Base-by-base conservation (phyloP, 92 coral and sea anemone species). In the Phenganax subtilis region DNA sequence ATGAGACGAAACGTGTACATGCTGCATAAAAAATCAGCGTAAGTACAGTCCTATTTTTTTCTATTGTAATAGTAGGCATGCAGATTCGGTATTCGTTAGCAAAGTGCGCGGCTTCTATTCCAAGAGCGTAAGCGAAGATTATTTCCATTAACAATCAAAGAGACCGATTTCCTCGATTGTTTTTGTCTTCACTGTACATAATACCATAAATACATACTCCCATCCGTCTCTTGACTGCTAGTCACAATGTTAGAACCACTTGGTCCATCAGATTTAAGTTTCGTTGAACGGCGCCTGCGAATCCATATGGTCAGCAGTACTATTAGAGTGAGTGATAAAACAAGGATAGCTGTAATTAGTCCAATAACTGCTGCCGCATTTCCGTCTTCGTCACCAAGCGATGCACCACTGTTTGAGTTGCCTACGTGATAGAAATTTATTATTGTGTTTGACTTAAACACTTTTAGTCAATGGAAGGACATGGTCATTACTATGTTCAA, bases 331-430 rank as follows among this genome's bases (percentile, higher is more conserved):
- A 77, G 44, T 6, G 11, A 11, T 2, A 77, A 31, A 10, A 62
- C 58, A 12, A 77, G 4, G 16, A 62, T 51, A 61, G 71, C 82
- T 30, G 62, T 55, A 12, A 77, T 9, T 31, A 72, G 82, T 8
- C 82, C 82, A 44, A 77, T 77, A 2, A 77, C 55, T 7, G 71
- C 44, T 0, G 71, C 82, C 11, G 82, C 70, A 61, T 62, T 77
- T 3, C 57, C 10, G 7, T 9, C 44, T 55, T 47, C 57, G 29
- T 77, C 53, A 0, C 63, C 80, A 14, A 27, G 47, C 28, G 80
- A 75, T 2, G 47, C 8, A 10, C 54, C 80, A 15, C 29, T 5
- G 30, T 54, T 74, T 29, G 60, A 7, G 8, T 53, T 20, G 8
- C 59, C 80, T 75, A 61, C 25, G 25, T 20, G 25, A 20, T 20